These are phyloP conservation scores for Nothocercus julius DNA, from an alignment of 2,113 vertebrate genomes.

Conservation along the genomic window DNA sequence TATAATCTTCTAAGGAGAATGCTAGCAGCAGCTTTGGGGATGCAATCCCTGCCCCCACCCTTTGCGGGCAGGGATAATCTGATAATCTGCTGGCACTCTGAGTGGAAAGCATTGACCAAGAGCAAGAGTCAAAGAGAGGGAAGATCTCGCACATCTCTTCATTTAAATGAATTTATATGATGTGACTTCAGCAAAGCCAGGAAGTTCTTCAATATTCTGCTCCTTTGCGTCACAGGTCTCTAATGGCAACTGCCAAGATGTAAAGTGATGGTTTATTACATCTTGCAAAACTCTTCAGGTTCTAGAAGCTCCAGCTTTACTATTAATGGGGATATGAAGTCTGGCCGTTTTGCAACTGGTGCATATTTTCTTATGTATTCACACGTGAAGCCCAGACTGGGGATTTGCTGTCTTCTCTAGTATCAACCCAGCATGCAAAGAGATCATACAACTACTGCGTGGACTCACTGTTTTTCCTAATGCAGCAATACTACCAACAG, in stretches of 20 bases:
- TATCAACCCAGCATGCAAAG: slow-evolving; percentile 68
- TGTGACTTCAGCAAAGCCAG: slow-evolving; percentile 1
- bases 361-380: slow-evolving; percentile 43
- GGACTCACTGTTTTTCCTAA: slow-evolving; percentile 71
- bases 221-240: not conserved
- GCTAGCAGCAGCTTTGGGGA: slow-evolving; percentile 52
- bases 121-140: not conserved
- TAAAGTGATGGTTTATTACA: not conserved
- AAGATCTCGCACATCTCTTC: not conserved
- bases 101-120: slow-evolving; percentile 2
- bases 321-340: not conserved
- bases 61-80: slow-evolving; percentile 33
- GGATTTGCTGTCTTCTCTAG: slow-evolving; percentile 54
- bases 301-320: slow-evolving; percentile 9
- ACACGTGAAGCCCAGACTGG: slow-evolving; percentile 62
- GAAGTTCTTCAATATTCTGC: not conserved
- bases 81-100: not conserved
- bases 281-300: slow-evolving; percentile 33
- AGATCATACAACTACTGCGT: slow-evolving; percentile 61
- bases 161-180: not conserved
- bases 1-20: slow-evolving; percentile 71
- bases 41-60: not conserved
- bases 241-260: not conserved
- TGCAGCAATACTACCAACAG: slow-evolving; percentile 66
- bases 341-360: not conserved